Base-by-base conservation (phyloP, 2,113 vertebrate species). In the Atractosteus spatula region DNA sequence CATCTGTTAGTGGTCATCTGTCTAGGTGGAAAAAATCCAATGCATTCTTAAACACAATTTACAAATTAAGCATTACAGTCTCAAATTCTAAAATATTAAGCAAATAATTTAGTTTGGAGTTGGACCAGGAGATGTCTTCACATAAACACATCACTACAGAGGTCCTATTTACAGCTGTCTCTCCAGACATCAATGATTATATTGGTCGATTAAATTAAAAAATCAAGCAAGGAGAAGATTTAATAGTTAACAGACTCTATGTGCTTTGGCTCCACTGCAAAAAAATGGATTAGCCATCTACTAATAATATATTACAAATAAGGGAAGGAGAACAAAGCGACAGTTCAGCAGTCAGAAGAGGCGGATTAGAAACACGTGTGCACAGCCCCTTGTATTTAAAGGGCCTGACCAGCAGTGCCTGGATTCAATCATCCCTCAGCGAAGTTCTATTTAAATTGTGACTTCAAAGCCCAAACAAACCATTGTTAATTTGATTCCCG, bases 381-480 rank as follows among this genome's bases (percentile, higher is more conserved):
- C 10, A 59, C 57, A 59, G 69, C 70, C 73, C 44, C 41, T 72
- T 44, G 62, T 64, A 64, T 70, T 72, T 78, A 68, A 78, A 70
- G 81, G 51, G 76, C 70, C 69, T 62, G 66, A 77, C 74, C 59
- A 62, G 76, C 68, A 62, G 70, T 41, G 65, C 82, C 82, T 86
- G 84, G 84, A 77, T 89, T 83, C 78, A 84, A 86, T 89, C 81
- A 82, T 65, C 66, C 55, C 71, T 44, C 76, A 79, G 45, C 16
- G 66, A 54, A 77, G 77, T 65, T 72, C 55, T 71, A 74, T 78
- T 82, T 68, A 80, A 86, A 82, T 74, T 79, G 72, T 47, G 70
- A 73, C 77, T 83, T 82, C 79, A 83, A 82, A 83, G 79, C 66
- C 47, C 72, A 41, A 63, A 3, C 66, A 17, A 41, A 55, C 14